Conservation (phyloP, 1,140 invertebrate species). For the Calliopsis andreniformis region DNA sequence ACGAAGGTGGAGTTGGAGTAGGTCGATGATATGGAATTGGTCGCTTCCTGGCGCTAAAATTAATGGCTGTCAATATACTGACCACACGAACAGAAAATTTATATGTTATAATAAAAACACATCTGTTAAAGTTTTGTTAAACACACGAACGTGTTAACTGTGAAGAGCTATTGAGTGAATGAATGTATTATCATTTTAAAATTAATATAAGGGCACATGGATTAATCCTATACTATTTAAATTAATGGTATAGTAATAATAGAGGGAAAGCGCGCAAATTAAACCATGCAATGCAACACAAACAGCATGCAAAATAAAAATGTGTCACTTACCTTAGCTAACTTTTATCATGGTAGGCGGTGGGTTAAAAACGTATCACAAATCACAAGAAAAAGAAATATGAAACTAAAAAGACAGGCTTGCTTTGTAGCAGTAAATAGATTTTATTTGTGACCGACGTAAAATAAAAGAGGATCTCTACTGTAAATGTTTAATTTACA, state of each 20-base stretch:
- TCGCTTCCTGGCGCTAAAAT: constrained; percentile 92
- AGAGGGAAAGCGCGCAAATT: constrained; percentile 35
- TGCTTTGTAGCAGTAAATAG: constrained; percentile 53
- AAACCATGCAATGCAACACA: constrained; percentile 62
- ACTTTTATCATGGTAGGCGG: constrained; percentile 44
- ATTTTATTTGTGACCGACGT: constrained; percentile 70
- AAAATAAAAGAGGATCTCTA: constrained; percentile 71
- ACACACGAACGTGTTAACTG: neutral
- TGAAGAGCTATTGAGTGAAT: neutral
- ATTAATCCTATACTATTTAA: neutral
- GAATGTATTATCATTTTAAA: constrained; percentile 2
- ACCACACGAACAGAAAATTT: neutral
- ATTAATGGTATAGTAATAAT: too few relatives aligned
- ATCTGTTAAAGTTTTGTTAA: constrained; percentile 19
- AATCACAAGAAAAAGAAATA: constrained; percentile 53
- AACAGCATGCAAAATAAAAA: constrained; percentile 65
- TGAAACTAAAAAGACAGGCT: constrained; percentile 54
- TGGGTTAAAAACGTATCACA: constrained; percentile 54
- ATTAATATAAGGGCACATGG: constrained; percentile 7
- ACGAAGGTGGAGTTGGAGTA: constrained; percentile 88
- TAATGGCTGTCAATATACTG: constrained; percentile 58
- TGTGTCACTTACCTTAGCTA: constrained; percentile 66
- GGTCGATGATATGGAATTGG: constrained; percentile 94
- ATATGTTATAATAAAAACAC: neutral
- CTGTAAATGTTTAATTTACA: constrained; percentile 66